A percentile compares a stretch with the other conserved stretches of the same genome.
Evolutionary conservation across 2,888 invertebrate species (phyloP).

Genomic region (Choristoneura rosaceana): DNA sequence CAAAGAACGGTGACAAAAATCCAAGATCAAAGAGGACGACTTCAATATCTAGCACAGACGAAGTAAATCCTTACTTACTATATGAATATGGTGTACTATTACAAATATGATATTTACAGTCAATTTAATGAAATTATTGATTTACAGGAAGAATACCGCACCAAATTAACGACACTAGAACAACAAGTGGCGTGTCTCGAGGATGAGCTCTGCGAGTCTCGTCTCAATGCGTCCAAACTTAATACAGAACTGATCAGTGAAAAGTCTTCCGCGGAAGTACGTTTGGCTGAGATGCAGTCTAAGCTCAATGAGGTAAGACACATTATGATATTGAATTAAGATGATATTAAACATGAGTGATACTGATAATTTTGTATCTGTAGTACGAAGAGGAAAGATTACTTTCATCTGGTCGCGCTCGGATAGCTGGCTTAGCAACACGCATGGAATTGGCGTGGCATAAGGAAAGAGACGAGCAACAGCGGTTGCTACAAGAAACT

Average conservation of each 20-base stretch:
- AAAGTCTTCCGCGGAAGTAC: slow-evolving; percentile 93
- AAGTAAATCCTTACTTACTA: slow-evolving; percentile 72
- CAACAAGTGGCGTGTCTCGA: slow-evolving; percentile 94
- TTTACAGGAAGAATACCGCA: slow-evolving; percentile 88
- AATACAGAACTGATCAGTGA: slow-evolving; percentile 96
- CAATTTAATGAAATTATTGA: slow-evolving; percentile 23
- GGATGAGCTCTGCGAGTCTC: slow-evolving; percentile 94
- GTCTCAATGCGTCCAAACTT: slow-evolving; percentile 92
- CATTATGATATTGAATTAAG: not conserved
- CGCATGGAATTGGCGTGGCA: slow-evolving; percentile 97
- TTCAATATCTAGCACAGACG: slow-evolving; percentile 90
- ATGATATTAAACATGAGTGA: not conserved
- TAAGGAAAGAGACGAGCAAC: slow-evolving; percentile 96
- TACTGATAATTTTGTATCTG: slow-evolving; percentile 40
- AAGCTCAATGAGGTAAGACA: slow-evolving; percentile 90
- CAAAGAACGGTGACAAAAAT: slow-evolving; percentile 86
- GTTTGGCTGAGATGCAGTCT: slow-evolving; percentile 94
- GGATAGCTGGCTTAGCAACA: slow-evolving; percentile 94
- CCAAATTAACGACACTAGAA: slow-evolving; percentile 90
- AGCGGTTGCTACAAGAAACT: slow-evolving; percentile 95
- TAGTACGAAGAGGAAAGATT: slow-evolving; percentile 95
- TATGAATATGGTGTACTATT: not conserved
- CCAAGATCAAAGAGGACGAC: slow-evolving; percentile 80
- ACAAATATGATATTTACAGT: not conserved
- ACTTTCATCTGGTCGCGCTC: slow-evolving; percentile 92